A percentile compares a stretch with the other conserved stretches of the same genome.
Conservation (phyloP, 2,113 vertebrate species). For the Epinephelus lanceolatus region DNA sequence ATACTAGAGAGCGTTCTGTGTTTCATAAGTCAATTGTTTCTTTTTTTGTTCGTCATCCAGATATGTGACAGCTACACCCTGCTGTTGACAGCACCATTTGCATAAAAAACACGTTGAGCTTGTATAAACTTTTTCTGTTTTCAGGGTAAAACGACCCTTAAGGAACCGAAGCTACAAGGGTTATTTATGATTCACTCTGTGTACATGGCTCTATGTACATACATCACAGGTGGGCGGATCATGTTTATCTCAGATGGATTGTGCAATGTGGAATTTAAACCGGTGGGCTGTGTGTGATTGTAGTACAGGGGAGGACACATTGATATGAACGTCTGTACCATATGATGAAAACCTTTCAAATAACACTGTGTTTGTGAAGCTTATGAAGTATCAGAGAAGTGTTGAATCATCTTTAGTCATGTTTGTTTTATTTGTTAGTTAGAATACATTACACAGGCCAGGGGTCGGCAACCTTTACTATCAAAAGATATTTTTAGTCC, state of each 20-base stretch:
- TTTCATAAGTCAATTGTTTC: neutral
- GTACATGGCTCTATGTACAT: neutral
- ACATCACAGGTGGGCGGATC: neutral
- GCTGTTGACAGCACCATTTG: neutral
- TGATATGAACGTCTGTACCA: neutral
- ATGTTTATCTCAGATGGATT: constrained; percentile 22
- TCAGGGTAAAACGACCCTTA: neutral
- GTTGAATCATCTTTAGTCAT: neutral
- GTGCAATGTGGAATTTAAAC: constrained; percentile 51
- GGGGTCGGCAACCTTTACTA: no score
- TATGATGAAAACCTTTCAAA: neutral
- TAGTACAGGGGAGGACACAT: neutral
- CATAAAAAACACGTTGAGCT: neutral
- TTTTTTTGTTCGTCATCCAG: neutral
- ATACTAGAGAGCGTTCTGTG: neutral
- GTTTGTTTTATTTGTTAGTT: neutral
- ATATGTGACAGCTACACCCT: constrained; percentile 42
- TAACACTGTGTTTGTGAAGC: neutral
- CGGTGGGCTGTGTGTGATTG: neutral
- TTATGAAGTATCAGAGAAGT: neutral
- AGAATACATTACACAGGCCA: no score
- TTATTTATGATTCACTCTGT: neutral
- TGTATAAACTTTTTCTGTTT: neutral
- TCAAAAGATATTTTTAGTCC: no score
- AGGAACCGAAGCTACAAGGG: neutral